Evolutionary conservation across 2,888 invertebrate genomes (phyloP).

Genomic region (Pachliopta kotzebuea): DNA sequence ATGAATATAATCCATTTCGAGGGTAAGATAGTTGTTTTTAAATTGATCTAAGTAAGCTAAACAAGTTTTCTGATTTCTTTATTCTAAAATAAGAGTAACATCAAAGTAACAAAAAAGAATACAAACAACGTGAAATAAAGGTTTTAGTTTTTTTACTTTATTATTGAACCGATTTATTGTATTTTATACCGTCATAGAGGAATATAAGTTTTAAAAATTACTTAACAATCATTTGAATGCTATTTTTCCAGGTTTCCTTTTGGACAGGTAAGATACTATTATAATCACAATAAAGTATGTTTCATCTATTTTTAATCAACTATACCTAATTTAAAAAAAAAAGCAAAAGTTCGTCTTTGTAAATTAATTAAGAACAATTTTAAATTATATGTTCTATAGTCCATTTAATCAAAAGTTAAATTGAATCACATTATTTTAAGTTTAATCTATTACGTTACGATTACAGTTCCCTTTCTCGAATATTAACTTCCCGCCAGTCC

Average conservation of each 20-base stretch:
- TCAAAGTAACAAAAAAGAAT: neutral
- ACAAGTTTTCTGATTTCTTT: no score
- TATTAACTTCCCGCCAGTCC: conserved; percentile 28
- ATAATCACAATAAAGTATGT: no score
- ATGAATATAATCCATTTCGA: conserved; percentile 32
- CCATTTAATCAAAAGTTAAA: neutral
- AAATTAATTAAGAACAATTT: neutral
- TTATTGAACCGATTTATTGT: no score
- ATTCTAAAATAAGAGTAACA: no score
- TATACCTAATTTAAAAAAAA: no score
- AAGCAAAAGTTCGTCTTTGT: conserved; percentile 16
- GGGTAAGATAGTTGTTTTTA: conserved; percentile 27
- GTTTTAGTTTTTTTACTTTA: no score
- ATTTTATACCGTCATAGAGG: no score
- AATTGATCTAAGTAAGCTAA: neutral
- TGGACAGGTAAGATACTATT: conserved; percentile 40
- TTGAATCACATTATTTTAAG: neutral
- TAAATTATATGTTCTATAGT: neutral
- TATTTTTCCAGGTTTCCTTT: conserved; percentile 42
- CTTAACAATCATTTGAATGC: neutral
- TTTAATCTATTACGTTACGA: neutral
- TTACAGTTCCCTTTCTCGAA: conserved; percentile 33
- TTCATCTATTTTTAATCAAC: no score
- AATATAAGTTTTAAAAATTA: no score
- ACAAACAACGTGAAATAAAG: neutral